Base-by-base conservation (phyloP, 2,888 invertebrate genomes). In the Troides helena region DNA sequence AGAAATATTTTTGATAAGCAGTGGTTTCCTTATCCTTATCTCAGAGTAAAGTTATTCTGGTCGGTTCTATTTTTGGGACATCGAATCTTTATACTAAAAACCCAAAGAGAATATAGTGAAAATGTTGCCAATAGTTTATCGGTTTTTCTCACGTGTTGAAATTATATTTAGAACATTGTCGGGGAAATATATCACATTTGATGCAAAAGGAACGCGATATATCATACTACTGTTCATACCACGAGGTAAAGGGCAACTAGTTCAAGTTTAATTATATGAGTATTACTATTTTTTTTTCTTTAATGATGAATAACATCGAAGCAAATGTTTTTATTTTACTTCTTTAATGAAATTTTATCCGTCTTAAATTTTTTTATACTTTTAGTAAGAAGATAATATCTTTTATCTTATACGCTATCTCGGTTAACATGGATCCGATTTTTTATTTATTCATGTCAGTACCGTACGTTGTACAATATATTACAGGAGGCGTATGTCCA, bases 51-150 rank as follows among this genome's bases (percentile, higher is more conserved):
- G 81, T 81, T 83, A 85, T 81, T 80, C 76, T 76, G 77, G 76
- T 82, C 79, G 76, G 30, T 81, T 76, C 78, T 82, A 80, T 78
- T 84, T 62, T 81, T 74, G 69, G 72, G 71, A 77, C 79, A 79
- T 81, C 77, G 71, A 74, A 73, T 67, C 72, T 76, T 78, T 77
- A 75, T 72, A 74, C 74, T 75, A 74, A 72, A 76, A 78, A 84
- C 83, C 85, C 85, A 86, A 87, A 88, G 86, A 85, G 81, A 76
- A 76, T 77, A 73, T 67, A 67, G 68, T 74, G 87, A 87, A 88
- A 86, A 85, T 74, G 76, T 71, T 84, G 81, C 82, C 82, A 83
- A 50, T 17, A 4, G n/a, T 57, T 67, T 70, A 70, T 70, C 66
- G 63, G 58, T n/a, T 58, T 58, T 65, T 43, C 39, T 4, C 53